Percentiles rank a stretch among this genome's conserved stretches.
These are phyloP conservation scores for Hyalella azteca DNA, from an alignment of 2,888 invertebrate genomes.

Conservation along the genomic window DNA sequence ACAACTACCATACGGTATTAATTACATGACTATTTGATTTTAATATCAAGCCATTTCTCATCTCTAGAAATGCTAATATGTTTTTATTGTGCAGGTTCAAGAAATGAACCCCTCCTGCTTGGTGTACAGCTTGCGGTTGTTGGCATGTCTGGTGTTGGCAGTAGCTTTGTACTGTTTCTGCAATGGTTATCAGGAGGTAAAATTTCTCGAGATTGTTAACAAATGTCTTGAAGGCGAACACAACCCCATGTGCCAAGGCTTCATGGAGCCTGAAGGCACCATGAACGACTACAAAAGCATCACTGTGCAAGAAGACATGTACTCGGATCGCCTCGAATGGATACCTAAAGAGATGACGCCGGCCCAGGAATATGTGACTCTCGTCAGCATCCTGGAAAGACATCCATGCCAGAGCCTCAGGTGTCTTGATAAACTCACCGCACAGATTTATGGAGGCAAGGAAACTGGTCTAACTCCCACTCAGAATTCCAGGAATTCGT, in stretches of 20 bases:
- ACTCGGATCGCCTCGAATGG: slow-evolving; percentile 12
- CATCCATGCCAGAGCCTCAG: slow-evolving; percentile 21
- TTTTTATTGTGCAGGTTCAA: background rate
- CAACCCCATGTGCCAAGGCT: slow-evolving; percentile 26
- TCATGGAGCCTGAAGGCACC: slow-evolving; percentile 22
- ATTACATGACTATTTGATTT: too few relatives aligned
- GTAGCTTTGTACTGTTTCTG: slow-evolving; percentile 31
- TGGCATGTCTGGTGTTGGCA: background rate
- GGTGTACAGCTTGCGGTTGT: slow-evolving; percentile 11
- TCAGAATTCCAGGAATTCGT: background rate
- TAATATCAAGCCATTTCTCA: too few relatives aligned
- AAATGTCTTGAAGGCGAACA: slow-evolving; percentile 24
- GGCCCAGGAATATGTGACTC: slow-evolving; percentile 12
- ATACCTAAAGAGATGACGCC: slow-evolving; percentile 21
- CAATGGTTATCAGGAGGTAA: slow-evolving; percentile 24
- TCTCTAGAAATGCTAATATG: too few relatives aligned
- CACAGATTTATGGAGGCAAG: slow-evolving; percentile 11
- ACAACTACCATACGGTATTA: too few relatives aligned
- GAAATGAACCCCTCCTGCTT: slow-evolving; percentile 16
- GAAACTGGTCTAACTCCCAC: background rate
- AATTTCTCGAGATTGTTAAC: slow-evolving; percentile 12
- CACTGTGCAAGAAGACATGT: slow-evolving; percentile 23
- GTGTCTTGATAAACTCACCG: slow-evolving; percentile 12
- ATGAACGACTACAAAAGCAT: background rate
- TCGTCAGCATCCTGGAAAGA: slow-evolving; percentile 14